Conservation (phyloP, 2,113 vertebrate species). For the Oryzias woworae region DNA sequence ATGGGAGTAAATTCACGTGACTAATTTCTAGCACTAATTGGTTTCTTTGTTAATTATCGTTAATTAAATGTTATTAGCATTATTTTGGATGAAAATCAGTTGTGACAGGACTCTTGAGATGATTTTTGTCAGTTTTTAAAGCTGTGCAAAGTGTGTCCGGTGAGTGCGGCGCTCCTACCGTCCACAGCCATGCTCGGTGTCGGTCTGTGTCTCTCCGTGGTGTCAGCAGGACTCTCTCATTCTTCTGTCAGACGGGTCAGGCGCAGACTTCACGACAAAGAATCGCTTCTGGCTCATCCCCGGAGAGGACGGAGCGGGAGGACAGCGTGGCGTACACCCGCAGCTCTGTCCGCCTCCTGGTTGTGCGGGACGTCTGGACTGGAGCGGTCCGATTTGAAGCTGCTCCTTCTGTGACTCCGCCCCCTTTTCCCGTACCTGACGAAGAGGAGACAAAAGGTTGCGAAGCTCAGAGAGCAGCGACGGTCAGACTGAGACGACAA, state of each 20-base stretch:
- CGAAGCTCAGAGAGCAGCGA: background rate
- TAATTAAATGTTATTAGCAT: too few relatives aligned
- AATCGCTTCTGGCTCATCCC: constrained; percentile 23
- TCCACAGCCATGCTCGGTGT: constrained; percentile 81
- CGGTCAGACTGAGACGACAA: too few relatives aligned
- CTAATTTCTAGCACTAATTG: too few relatives aligned
- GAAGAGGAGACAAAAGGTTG: constrained; percentile 68
- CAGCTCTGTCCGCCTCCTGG: background rate
- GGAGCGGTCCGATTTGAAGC: constrained; percentile 47
- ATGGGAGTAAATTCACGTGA: too few relatives aligned
- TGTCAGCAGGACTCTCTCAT: constrained; percentile 74
- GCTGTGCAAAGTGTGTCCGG: background rate
- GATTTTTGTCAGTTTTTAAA: background rate
- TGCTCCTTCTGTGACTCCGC: constrained; percentile 48
- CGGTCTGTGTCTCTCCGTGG: constrained; percentile 75
- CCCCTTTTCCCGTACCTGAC: constrained; percentile 60
- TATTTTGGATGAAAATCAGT: too few relatives aligned
- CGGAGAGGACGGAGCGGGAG: constrained; percentile 28
- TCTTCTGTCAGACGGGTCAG: constrained; percentile 34
- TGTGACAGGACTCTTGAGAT: too few relatives aligned
- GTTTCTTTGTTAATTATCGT: too few relatives aligned
- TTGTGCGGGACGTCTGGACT: constrained; percentile 42
- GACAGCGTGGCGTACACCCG: background rate
- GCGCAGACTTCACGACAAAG: constrained; percentile 17
- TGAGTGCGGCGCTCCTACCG: constrained; percentile 68